Evolutionary conservation across 53 echinoderm and acorn worm genomes (phyloP).

Genomic region (Actinopyga echinites): DNA sequence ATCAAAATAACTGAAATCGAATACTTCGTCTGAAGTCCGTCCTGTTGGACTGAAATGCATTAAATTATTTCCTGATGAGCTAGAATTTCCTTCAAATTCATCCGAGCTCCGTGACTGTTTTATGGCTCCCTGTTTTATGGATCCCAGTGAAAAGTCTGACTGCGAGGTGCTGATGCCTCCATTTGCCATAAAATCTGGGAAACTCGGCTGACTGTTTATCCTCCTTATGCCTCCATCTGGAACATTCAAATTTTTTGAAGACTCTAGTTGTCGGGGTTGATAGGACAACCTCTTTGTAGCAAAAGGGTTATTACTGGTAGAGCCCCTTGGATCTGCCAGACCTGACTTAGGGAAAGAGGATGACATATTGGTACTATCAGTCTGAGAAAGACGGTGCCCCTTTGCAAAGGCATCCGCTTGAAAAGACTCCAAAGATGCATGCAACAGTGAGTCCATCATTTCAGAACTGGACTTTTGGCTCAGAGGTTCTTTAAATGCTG

Average conservation of each 20-base stretch:
- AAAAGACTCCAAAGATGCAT: conserved; percentile 15
- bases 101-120: conserved; percentile 24
- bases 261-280: not conserved
- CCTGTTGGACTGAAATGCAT: conserved; percentile 71
- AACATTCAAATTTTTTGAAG: not conserved
- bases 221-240: conserved; percentile 52
- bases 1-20: conserved; percentile 88
- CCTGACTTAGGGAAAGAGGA: not conserved
- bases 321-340: too few species aligned
- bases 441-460: conserved; percentile 27
- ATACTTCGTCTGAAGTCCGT: conserved; percentile 53
- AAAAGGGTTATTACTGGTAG: conserved; percentile 1
- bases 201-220: conserved; percentile 84
- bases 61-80: conserved; percentile 45
- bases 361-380: not conserved
- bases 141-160: not conserved
- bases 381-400: too few species aligned
- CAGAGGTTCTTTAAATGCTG: not conserved
- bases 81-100: not conserved
- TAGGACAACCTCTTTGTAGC: not conserved
- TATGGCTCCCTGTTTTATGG: not conserved
- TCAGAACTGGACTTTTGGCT: conserved; percentile 6
- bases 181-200: conserved; percentile 31
- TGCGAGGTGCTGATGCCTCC: not conserved
- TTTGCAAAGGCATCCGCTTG: too few species aligned